Conservation (phyloP, 2,797 vertebrate species). For the Liparis tanakae region DNA sequence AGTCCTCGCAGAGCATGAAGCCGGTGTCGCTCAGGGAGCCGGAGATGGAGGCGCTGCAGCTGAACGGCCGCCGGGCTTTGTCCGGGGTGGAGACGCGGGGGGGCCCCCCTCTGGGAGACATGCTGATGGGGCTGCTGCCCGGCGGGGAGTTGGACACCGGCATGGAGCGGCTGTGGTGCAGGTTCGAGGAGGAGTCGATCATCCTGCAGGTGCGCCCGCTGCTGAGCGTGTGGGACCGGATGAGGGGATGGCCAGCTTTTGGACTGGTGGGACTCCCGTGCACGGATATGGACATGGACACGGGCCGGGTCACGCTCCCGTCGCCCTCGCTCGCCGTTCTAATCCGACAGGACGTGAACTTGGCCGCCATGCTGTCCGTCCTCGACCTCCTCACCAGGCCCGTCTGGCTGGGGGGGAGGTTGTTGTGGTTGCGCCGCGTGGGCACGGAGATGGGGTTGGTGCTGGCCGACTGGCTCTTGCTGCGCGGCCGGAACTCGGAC, state of each 20-base stretch:
- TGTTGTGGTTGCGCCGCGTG: conserved; percentile 89
- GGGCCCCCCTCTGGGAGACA: conserved; percentile 85
- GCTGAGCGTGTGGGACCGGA: conserved; percentile 87
- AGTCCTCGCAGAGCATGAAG: conserved; percentile 94
- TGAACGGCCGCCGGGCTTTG: conserved; percentile 85
- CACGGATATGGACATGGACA: conserved; percentile 81
- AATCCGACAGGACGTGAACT: conserved; percentile 85
- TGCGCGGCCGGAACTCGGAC: conserved; percentile 94
- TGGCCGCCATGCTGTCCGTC: conserved; percentile 89
- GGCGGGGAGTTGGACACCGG: conserved; percentile 89
- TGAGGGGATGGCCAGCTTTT: conserved; percentile 81
- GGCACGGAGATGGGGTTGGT: conserved; percentile 94
- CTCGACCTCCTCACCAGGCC: conserved; percentile 90
- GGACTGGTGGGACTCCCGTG: conserved; percentile 90
- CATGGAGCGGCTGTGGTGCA: conserved; percentile 92
- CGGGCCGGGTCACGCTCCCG: conserved; percentile 82
- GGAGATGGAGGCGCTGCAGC: conserved; percentile 90
- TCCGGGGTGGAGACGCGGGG: conserved; percentile 66
- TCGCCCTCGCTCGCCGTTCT: conserved; percentile 96
- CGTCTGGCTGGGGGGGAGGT: conserved; percentile 93
- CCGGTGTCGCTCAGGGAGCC: conserved; percentile 93
- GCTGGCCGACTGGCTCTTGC: conserved; percentile 94
- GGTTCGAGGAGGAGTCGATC: conserved; percentile 76
- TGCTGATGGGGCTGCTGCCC: conserved; percentile 86
- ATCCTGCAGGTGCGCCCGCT: conserved; percentile 81